phyloP scores from a whole-genome alignment of 2,797 vertebrate species.

The Naso thynnoides region DNA sequence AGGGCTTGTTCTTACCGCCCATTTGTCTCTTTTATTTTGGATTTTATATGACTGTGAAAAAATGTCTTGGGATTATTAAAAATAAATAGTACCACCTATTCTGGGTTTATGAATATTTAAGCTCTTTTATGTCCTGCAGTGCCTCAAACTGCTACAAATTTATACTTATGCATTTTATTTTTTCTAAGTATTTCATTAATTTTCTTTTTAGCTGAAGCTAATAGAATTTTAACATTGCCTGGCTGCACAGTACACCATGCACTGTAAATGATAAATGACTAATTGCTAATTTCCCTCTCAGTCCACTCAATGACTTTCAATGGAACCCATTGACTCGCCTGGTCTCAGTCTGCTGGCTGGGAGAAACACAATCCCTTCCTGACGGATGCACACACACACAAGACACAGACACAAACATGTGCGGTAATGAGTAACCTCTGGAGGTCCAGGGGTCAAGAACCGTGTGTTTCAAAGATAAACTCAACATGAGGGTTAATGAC shows the following conservation, averaged over 20 bases:
- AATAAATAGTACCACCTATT: conserved; percentile 48
- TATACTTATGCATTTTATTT: conserved; percentile 13
- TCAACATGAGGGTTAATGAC: conserved; percentile 75
- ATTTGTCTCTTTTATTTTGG: conserved; percentile 26
- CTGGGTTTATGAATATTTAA: conserved; percentile 57
- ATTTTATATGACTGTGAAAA: conserved; percentile 12
- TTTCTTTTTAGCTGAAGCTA: conserved; percentile 7
- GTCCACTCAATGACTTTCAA: conserved; percentile 58
- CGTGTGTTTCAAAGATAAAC: conserved; percentile 74
- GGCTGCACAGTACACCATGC: conserved; percentile 12
- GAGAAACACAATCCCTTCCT: conserved; percentile 58
- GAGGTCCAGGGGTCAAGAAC: conserved; percentile 73
- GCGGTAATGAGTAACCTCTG: conserved; percentile 76
- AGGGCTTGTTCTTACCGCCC: neutral
- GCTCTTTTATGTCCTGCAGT: conserved; percentile 30
- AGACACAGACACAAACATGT: conserved; percentile 20
- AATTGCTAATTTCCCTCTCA: conserved; percentile 56
- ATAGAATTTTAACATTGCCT: conserved; percentile 17
- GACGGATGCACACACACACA: conserved; percentile 34
- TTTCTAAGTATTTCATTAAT: conserved; percentile 3
- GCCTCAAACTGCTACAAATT: conserved; percentile 49
- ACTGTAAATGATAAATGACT: conserved; percentile 67
- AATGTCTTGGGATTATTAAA: conserved; percentile 33
- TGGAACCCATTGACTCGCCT: conserved; percentile 60
- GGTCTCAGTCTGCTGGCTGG: conserved; percentile 58